Evolutionary conservation across 2,888 invertebrate species (phyloP).

Genomic region (Adelognathus sp.): DNA sequence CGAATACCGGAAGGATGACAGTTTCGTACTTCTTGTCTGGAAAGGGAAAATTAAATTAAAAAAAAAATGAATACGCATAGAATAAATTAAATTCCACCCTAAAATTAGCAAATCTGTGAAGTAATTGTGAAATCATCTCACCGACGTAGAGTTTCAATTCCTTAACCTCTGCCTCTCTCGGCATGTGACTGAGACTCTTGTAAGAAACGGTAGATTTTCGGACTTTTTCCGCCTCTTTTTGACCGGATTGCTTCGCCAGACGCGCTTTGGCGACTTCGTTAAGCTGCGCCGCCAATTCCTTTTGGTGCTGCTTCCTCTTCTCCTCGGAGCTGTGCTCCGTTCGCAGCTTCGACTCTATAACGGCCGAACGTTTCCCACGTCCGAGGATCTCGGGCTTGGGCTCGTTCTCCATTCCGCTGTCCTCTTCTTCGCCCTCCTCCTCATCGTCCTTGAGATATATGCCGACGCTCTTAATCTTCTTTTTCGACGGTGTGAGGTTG

Average conservation of each 20-base stretch:
- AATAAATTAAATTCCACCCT: background rate
- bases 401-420: slow-evolving; percentile 84
- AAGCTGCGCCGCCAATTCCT: slow-evolving; percentile 93
- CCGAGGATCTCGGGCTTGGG: slow-evolving; percentile 87
- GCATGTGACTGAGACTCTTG: slow-evolving; percentile 95
- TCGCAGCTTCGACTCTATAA: slow-evolving; percentile 95
- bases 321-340: slow-evolving; percentile 98
- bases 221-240: slow-evolving; percentile 93
- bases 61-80: background rate
- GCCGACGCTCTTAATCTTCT: slow-evolving; percentile 96
- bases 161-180: slow-evolving; percentile 95
- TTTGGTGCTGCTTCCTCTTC: slow-evolving; percentile 97
- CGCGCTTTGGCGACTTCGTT: slow-evolving; percentile 97
- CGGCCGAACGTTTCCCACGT: slow-evolving; percentile 92
- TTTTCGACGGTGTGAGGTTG: slow-evolving; percentile 95
- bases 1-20: slow-evolving; percentile 98
- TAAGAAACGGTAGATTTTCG: slow-evolving; percentile 98
- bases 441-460: slow-evolving; percentile 93
- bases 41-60: slow-evolving; percentile 65
- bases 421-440: slow-evolving; percentile 91
- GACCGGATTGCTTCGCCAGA: slow-evolving; percentile 92
- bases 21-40: slow-evolving; percentile 98
- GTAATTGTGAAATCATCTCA: no score
- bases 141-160: slow-evolving; percentile 97
- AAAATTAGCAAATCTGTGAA: no score